Base-by-base conservation (phyloP, 1,140 invertebrate genomes). In the Zaprionus lachaisei region DNA sequence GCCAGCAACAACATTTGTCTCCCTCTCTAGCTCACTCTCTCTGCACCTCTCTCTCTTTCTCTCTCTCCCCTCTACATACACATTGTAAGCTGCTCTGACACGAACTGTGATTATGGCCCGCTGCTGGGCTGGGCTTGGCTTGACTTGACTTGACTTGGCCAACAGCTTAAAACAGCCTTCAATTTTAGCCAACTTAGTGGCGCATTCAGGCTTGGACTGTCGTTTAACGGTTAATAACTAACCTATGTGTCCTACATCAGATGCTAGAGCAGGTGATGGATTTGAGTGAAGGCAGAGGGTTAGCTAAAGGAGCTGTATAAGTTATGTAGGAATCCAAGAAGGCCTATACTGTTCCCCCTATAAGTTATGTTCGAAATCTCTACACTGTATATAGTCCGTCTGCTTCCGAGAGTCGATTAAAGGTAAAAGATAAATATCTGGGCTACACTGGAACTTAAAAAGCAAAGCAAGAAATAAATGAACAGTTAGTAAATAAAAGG, bases 31-130 rank as follows among this genome's bases (percentile, higher is more conserved):
- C 20, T 15, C 1, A 44, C 41, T n/a, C 7, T n/a, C 44, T 7
- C 44, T 20, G 4, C 9, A 1, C 2, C 51, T 54, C 11, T 28
- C 24, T 15, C 20, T 26, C 54, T 31, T 15, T 11, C 2, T n/a
- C 9, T 54, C n/a, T 6, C 26, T 31, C 54, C 26, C 14, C 12
- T 34, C 9, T 34, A 34, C 31, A 41, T 15, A 41, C 38, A n/a
- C 38, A 41, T 41, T 41, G 15, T 41, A 15, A 41, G 5, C n/a
- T 7, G n/a, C 41, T 47, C 41, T 47, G 41, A 17, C n/a, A 47
- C n/a, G 41, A 47, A n/a, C 54, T 56, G 24, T 56, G 54, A 56
- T 56, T 56, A 51, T 51, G 47, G 20, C 47, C n/a, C 9, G 47
- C n/a, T 47, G n/a, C 41, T 47, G 14, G 41, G n/a, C 41, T 47